Evolutionary conservation across 2,888 invertebrate genomes (phyloP), one percentile per base, ranked within the genome.

Genomic region (Arrhopalites spinosus): DNA sequence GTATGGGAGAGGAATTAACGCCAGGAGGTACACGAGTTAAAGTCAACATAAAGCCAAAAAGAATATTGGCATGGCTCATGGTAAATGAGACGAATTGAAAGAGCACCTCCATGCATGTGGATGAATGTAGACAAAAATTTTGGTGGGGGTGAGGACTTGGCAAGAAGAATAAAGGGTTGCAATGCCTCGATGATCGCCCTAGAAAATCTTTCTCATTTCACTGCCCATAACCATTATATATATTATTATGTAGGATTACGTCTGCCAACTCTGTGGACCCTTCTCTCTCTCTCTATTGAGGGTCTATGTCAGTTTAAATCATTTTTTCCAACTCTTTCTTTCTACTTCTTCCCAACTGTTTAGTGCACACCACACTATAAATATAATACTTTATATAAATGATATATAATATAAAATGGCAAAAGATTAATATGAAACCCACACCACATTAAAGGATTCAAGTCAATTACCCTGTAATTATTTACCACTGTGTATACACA

Each of bases 131-230:
- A n/a, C n/a, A n/a, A n/a, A n/a, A n/a, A n/a, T n/a, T n/a, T n/a
- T n/a, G n/a, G n/a, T n/a, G n/a, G n/a, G n/a, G n/a, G n/a, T 11
- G 36, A 36, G 36, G 36, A 36, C 36, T n/a, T n/a, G n/a, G n/a
- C n/a, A n/a, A n/a, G 36, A 11, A 36, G 36, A 7, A 36, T 3
- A 36, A 36, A 7, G 36, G 36, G 3, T 36, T 69, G 53, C 30
- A 53, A 69, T 69, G 69, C 53, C 30, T 69, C 69, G 69, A 29
- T 69, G 69, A 56, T 53, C 53, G 56, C 69, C 69, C 69, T 69
- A 69, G 56, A 69, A 69, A 69, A 69, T 69, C 69, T 69, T 56
- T 69, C 30, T 69, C 69, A 69, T 56, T 69, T 69, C 69, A 69
- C 69, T 69, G 69, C 50, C 69, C 56, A 69, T 20, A n/a, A 53